Evolutionary conservation across 2,113 vertebrate genomes (phyloP), one percentile per base, ranked within the genome.

Genomic region (Semnornis frantzii): DNA sequence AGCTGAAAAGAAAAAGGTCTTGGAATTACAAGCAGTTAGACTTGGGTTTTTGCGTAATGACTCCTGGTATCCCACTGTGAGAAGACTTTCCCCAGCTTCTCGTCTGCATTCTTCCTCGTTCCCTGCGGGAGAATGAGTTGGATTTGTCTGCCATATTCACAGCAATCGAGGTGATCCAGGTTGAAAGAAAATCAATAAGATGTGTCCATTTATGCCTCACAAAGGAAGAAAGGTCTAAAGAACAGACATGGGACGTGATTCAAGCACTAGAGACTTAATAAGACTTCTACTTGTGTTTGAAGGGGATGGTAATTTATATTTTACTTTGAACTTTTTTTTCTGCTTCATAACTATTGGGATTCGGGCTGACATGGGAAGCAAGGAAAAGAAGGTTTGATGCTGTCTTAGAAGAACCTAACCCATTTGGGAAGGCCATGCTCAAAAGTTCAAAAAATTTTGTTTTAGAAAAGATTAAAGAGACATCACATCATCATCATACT

Each of bases 181-280:
- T 98, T 99, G 99, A 99, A 99, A 99, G 98, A 98, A 99, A 99
- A 99, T 99, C 98, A 98, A 99, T 99, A 98, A 98, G 98, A 98
- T 98, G 98, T 98, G 98, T 98, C 98, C 98, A 99, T 99, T 99
- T 99, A 98, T 98, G 98, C 98, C 97, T 98, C 97, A 98, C 97
- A 98, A 98, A 98, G 97, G 96, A 97, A 98, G 98, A 98, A 97
- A 97, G 98, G 98, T 98, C 97, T 98, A 97, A 97, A 98, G 97
- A 97, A 97, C 97, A 98, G 97, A 97, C 97, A 98, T 98, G 97
- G 98, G 97, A 98, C 95, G 96, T 97, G 98, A 98, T 98, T 98
- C 97, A 98, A 97, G 98, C 97, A 96, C 96, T 90, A 96, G 97
- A 97, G 97, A 98, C 98, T 98, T 98, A 97, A 98, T 98, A 97